Evolutionary conservation across 2,888 invertebrate genomes (phyloP), one percentile per base, ranked within the genome.

Genomic region (Tipula unca): DNA sequence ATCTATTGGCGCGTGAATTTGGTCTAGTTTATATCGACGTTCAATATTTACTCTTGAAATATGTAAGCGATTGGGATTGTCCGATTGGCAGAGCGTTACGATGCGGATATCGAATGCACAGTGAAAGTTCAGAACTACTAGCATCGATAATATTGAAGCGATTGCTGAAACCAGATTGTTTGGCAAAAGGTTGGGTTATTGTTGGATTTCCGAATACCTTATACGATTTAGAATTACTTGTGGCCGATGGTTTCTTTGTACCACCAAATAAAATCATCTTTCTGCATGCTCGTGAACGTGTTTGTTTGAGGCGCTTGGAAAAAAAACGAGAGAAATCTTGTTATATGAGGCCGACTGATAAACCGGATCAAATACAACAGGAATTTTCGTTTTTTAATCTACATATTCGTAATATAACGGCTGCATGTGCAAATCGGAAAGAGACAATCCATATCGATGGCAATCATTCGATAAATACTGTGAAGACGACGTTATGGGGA

Each of bases 101-200:
- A n/a, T 69, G 69, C 13, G 69, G 69, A 3, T 69, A 69, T 25
- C 10, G 1, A 69, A 69, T 25, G 25, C 69, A 69, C 1, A 83
- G 87, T n/a, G 39, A 87, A 32, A 87, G n/a, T 83, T 83, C 88
- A 13, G 87, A 88, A 2, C 87, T 88, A 0, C 86, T 90, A 17
- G 87, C 88, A 0, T 87, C 89, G 17, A 87, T 89, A 0, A 87
- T 90, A 39, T 87, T 89, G 29, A 87, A 88, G n/a, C 88, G 90
- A 48, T 85, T 90, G 32, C 87, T 90, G 13, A 87, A 89, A 86
- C 89, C 90, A 2, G 93, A 94, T 87, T 92, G 93, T 87, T 87
- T 93, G 14, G 89, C 89, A 17, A 90, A 90, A n/a, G 94, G 94
- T 4, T 94, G 93, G 93, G 91, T 94, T 13, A 87, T 94, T 83